Base-by-base conservation (phyloP, 2,797 vertebrate genomes). In the Thamnophis elegans region DNA sequence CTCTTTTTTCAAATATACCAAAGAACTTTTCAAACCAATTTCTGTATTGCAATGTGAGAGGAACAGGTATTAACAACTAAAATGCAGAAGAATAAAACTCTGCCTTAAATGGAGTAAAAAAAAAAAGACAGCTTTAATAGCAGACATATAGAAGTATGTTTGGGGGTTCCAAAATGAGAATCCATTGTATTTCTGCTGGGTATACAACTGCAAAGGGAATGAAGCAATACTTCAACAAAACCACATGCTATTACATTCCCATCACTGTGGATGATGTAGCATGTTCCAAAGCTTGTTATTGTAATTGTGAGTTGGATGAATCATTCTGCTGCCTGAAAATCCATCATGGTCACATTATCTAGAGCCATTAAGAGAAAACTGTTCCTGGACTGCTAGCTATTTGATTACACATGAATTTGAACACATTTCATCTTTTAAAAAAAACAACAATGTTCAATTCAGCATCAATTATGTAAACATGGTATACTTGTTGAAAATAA, bases 181-280 rank as follows among this genome's bases (percentile, higher is more conserved):
- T 25, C 32, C 54, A 11, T 28, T 86, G 14, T 73, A 53, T 51
- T 56, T 85, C 32, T 47, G 54, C 26, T 58, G 16, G 26, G 36
- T 54, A 14, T 51, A 92, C 86, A 93, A 73, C 62, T 92, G 32
- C 78, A 90, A 94, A 92, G 85, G 93, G 94, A 96, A 96, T 42
- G 62, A 95, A 96, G 53, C 93, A 86, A 42, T 65, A 47, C 51
- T 93, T 47, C 78, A 96, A 95, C 95, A 94, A 94, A 96, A 93
- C 92, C 92, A 82, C 90, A 89, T 26, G 91, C 93, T 95, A 96
- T 94, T 94, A 93, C 93, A 94, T 96, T 93, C 1, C 53, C 22
- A 95, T 91, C 58, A 88, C 9, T 73, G 85, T 1, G 92, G 90
- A 89, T 78, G 59, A 92, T 91, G 26, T 94, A 93, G 22, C 68